Percentiles rank a stretch among this genome's conserved stretches.
Conservation (phyloP, 2,113 vertebrate genomes). For the Fukomys damarensis region DNA sequence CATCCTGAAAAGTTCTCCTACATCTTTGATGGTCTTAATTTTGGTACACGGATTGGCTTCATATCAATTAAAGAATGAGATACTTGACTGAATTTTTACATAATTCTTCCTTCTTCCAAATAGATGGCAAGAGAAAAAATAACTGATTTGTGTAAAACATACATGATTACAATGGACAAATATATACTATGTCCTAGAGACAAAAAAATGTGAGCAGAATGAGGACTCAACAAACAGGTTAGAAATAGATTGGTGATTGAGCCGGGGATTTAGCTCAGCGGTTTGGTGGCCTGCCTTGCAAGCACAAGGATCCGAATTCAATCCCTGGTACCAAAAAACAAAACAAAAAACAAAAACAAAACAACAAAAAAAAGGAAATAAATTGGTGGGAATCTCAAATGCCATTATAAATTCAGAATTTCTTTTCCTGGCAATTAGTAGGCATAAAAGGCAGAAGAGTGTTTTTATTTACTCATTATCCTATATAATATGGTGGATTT, state of each 20-base stretch:
- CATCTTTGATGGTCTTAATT: conserved; percentile 92
- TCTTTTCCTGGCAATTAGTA: neutral
- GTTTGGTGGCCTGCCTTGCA: too few species aligned
- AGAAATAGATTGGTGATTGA: conserved; percentile 19
- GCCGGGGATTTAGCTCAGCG: too few species aligned
- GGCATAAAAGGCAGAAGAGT: neutral
- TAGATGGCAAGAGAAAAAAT: conserved; percentile 56
- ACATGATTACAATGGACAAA: conserved; percentile 38
- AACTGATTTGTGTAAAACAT: conserved; percentile 33
- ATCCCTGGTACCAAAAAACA: too few species aligned
- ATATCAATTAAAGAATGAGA: conserved; percentile 90
- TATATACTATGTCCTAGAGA: neutral
- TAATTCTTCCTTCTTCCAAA: conserved; percentile 54
- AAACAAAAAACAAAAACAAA: too few species aligned
- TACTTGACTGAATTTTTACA: conserved; percentile 69
- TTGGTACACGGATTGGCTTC: conserved; percentile 95
- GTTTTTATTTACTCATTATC: neutral
- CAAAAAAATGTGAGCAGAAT: neutral
- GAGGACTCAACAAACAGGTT: neutral
- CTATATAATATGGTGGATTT: neutral
- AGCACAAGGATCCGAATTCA: too few species aligned
- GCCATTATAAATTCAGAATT: conserved; percentile 2
- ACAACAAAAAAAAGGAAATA: too few species aligned
- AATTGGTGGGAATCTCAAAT: neutral
- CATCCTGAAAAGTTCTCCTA: conserved; percentile 93